A percentile compares a stretch with the other conserved stretches of the same genome.
phyloP scores from a whole-genome alignment of 2,797 vertebrate species.

The Oreochromis grahami region DNA sequence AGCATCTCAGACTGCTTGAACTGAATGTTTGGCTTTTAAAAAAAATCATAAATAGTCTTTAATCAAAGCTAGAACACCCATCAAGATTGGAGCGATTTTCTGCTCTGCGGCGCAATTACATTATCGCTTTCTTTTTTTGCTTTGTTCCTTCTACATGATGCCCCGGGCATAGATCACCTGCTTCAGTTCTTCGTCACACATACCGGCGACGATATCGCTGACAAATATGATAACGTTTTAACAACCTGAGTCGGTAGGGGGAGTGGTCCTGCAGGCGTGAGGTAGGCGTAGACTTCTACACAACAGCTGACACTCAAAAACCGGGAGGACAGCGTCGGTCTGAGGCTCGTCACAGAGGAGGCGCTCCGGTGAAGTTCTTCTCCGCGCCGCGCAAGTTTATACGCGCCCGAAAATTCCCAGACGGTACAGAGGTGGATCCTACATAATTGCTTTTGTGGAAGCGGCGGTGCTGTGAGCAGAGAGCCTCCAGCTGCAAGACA shows the following conservation, averaged over 20 bases:
- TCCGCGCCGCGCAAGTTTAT: background rate
- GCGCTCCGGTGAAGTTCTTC: constrained; percentile 18
- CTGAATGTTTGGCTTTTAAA: background rate
- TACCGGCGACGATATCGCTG: background rate
- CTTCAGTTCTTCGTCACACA: background rate
- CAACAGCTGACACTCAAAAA: constrained; percentile 35
- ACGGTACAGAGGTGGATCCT: background rate
- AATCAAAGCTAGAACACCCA: background rate
- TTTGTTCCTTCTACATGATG: background rate
- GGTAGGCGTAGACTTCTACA: constrained; percentile 19
- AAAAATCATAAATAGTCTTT: background rate
- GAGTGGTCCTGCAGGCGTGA: constrained; percentile 16
- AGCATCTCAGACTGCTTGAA: background rate
- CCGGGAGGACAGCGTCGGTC: background rate
- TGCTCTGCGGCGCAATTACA: background rate
- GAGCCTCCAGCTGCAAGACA: background rate
- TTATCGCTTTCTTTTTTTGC: background rate
- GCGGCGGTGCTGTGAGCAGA: background rate
- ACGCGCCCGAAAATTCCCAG: background rate
- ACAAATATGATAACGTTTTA: constrained; percentile 12
- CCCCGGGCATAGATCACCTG: background rate
- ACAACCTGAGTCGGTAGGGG: constrained; percentile 32
- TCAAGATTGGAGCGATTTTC: background rate
- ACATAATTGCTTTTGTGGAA: background rate
- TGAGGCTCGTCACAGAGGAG: background rate